Percentiles rank a stretch among this genome's conserved stretches.
Evolutionary conservation across 2,113 vertebrate genomes (phyloP).

Genomic region (Pica pica): DNA sequence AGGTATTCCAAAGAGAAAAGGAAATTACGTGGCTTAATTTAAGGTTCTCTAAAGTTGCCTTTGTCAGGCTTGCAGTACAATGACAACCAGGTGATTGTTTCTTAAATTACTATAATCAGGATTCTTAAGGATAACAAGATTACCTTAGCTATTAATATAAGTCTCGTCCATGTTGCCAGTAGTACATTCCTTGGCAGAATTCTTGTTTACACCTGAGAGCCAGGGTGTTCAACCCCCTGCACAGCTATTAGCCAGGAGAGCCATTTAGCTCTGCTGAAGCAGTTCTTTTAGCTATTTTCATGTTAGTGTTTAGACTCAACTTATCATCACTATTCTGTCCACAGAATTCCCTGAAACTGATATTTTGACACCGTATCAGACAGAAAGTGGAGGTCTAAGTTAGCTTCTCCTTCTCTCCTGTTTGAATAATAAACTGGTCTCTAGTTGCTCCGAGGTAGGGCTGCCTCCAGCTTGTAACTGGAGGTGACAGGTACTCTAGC

Average conservation of each 20-base stretch:
- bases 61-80: background rate
- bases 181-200: constrained; percentile 12
- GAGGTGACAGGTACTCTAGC: constrained; percentile 65
- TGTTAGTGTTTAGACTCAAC: constrained; percentile 48
- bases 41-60: background rate
- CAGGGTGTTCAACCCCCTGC: background rate
- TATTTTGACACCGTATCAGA: constrained; percentile 61
- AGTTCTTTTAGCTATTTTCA: constrained; percentile 21
- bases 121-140: constrained; percentile 8
- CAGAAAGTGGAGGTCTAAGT: constrained; percentile 30
- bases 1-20: background rate
- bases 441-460: constrained; percentile 25
- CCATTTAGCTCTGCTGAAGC: constrained; percentile 32
- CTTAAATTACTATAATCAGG: background rate
- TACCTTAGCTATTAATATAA: background rate
- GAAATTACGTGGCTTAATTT: background rate
- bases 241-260: constrained; percentile 13
- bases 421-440: constrained; percentile 72
- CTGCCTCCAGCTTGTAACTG: constrained; percentile 39
- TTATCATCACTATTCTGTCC: constrained; percentile 18
- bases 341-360: constrained; percentile 39
- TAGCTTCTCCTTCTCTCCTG: constrained; percentile 39
- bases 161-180: background rate
- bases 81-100: background rate
- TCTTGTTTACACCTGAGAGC: constrained; percentile 4